phyloP scores from a whole-genome alignment of 2,797 vertebrate species.

The Cephalopachus bancanus region DNA sequence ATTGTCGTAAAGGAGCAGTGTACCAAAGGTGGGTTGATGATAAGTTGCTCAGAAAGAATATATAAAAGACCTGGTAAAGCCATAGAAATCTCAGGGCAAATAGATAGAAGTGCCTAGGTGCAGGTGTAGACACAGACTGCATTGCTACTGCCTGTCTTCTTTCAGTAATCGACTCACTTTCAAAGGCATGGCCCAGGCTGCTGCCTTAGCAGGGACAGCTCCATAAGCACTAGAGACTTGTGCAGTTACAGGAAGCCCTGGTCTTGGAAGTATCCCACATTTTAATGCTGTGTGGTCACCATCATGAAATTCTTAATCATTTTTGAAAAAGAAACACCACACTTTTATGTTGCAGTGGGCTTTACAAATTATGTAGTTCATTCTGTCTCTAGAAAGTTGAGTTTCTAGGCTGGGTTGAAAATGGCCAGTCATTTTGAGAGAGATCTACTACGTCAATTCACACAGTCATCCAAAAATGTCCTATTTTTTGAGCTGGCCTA shows the following conservation, averaged over 20 bases:
- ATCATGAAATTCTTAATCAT: neutral
- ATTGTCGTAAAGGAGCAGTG: too few species aligned
- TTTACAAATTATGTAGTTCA: neutral
- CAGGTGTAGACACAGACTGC: neutral
- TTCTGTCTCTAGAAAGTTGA: neutral
- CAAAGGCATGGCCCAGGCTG: rapidly evolving
- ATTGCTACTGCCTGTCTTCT: neutral
- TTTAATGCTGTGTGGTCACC: neutral
- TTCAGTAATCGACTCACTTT: neutral
- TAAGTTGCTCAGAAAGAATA: neutral
- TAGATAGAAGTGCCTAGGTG: neutral
- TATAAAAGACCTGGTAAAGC: neutral
- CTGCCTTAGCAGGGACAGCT: too few species aligned
- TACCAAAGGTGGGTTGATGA: neutral
- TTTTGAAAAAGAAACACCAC: neutral
- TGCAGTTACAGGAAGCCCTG: neutral
- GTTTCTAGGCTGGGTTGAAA: too few species aligned
- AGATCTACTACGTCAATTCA: neutral
- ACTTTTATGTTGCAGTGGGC: neutral
- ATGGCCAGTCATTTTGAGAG: neutral
- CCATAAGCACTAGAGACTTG: neutral
- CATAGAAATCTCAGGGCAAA: neutral
- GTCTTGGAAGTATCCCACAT: neutral
- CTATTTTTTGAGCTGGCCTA: neutral
- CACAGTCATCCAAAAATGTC: neutral